Percentiles rank a stretch among this genome's conserved stretches.
Evolutionary conservation across 2,888 invertebrate genomes (phyloP).

Genomic region (Eupithecia vulgata): DNA sequence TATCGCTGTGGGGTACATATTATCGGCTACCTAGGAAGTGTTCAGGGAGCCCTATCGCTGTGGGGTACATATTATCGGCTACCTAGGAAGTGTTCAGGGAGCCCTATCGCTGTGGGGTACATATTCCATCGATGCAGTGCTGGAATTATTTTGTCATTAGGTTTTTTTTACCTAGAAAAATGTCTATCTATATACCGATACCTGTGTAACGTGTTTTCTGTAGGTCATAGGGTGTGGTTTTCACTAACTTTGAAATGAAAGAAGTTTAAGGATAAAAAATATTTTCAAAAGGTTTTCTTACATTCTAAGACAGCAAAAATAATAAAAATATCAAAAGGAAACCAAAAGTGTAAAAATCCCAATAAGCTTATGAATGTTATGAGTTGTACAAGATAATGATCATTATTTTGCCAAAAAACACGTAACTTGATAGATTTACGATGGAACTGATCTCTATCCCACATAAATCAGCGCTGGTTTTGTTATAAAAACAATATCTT

Average conservation of each 20-base stretch:
- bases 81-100: constrained; percentile 48
- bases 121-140: background rate
- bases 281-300: no score
- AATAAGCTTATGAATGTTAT: constrained; percentile 28
- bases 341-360: constrained; percentile 39
- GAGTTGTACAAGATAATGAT: constrained; percentile 44
- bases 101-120: constrained; percentile 47
- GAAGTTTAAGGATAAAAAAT: no score
- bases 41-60: constrained; percentile 48
- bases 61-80: constrained; percentile 47
- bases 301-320: background rate
- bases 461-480: background rate
- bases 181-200: no score
- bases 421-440: constrained; percentile 54
- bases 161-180: background rate
- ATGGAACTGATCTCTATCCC: background rate
- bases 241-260: background rate
- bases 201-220: no score
- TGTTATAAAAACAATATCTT: background rate
- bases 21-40: constrained; percentile 45
- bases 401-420: constrained; percentile 6
- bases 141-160: background rate
- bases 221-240: no score
- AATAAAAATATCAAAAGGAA: constrained; percentile 28
- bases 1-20: constrained; percentile 47